These are phyloP conservation scores for Sylvicola cinctus DNA, from an alignment of 2,888 invertebrate genomes.

Conservation along the genomic window DNA sequence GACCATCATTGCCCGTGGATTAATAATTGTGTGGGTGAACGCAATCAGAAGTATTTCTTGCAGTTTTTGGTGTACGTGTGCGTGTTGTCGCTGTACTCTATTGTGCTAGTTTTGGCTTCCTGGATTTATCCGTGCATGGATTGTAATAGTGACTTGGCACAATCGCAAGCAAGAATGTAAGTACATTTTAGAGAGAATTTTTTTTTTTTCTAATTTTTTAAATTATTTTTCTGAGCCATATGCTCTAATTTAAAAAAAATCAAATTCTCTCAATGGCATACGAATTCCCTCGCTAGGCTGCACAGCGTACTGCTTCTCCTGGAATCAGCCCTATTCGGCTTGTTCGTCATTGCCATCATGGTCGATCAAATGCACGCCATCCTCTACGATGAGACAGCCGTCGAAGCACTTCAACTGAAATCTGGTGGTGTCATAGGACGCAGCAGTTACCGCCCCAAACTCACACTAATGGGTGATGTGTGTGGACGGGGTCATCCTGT, in stretches of 20 bases:
- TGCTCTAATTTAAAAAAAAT: neutral
- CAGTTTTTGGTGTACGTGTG: constrained; percentile 71
- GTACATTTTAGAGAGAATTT: constrained; percentile 15
- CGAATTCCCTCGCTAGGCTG: constrained; percentile 41
- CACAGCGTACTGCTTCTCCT: constrained; percentile 64
- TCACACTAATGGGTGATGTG: constrained; percentile 51
- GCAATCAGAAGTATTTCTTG: constrained; percentile 80
- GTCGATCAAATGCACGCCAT: constrained; percentile 72
- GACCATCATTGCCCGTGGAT: constrained; percentile 78
- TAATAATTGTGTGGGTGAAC: constrained; percentile 83
- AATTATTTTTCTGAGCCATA: neutral
- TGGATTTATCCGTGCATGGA: constrained; percentile 51
- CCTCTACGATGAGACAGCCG: constrained; percentile 62
- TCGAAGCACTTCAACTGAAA: constrained; percentile 53
- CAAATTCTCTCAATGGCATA: constrained; percentile 1
- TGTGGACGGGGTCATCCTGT: constrained; percentile 54
- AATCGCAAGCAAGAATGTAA: constrained; percentile 56
- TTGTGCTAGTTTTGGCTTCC: constrained; percentile 45
- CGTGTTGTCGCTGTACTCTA: constrained; percentile 39
- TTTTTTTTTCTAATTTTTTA: constrained; percentile 5
- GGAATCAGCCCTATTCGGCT: constrained; percentile 66
- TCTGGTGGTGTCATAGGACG: constrained; percentile 33
- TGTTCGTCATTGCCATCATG: constrained; percentile 73
- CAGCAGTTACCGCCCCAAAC: constrained; percentile 30
- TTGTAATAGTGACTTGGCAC: constrained; percentile 38